A percentile compares a stretch with the other conserved stretches of the same genome.
Conservation (phyloP, 1,140 invertebrate genomes). For the Andrena cerasifolii region DNA sequence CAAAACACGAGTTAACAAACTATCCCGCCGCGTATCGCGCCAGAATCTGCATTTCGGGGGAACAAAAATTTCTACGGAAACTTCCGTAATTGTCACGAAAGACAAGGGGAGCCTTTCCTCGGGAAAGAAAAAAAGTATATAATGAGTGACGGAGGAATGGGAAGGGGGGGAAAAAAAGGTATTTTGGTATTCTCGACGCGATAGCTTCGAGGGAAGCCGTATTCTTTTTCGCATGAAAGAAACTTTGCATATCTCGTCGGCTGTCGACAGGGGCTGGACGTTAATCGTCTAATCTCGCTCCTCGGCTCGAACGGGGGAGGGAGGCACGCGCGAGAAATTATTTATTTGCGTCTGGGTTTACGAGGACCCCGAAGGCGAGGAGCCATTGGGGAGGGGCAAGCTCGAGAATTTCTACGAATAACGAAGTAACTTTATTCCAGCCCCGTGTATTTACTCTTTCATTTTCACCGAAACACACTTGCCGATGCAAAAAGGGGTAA, state of each 20-base stretch:
- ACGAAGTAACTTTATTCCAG: constrained; percentile 23
- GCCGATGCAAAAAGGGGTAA: not conserved
- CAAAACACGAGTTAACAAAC: not conserved
- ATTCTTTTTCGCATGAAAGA: constrained; percentile 37
- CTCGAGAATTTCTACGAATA: constrained; percentile 28
- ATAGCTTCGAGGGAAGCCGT: constrained; percentile 19
- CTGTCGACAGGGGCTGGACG: constrained; percentile 44
- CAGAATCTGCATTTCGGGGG: not conserved
- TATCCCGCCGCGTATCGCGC: not conserved
- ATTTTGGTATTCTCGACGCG: constrained; percentile 46
- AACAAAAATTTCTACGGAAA: not conserved
- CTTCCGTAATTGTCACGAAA: constrained; percentile 38
- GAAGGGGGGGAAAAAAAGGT: not conserved
- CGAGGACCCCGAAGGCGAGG: constrained; percentile 22
- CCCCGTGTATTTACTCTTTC: not conserved
- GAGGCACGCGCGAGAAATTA: constrained; percentile 60
- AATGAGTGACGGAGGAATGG: not conserved
- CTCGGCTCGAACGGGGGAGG: constrained; percentile 5
- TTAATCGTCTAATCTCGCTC: constrained; percentile 54
- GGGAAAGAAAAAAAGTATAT: constrained; percentile 6
- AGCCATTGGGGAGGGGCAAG: constrained; percentile 2
- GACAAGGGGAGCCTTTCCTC: constrained; percentile 13
- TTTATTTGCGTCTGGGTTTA: constrained; percentile 61
- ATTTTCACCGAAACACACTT: constrained; percentile 1
- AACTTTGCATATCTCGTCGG: constrained; percentile 54